Evolutionary conservation across 2,113 vertebrate species (phyloP).

Genomic region (Triplophysa dalaica): DNA sequence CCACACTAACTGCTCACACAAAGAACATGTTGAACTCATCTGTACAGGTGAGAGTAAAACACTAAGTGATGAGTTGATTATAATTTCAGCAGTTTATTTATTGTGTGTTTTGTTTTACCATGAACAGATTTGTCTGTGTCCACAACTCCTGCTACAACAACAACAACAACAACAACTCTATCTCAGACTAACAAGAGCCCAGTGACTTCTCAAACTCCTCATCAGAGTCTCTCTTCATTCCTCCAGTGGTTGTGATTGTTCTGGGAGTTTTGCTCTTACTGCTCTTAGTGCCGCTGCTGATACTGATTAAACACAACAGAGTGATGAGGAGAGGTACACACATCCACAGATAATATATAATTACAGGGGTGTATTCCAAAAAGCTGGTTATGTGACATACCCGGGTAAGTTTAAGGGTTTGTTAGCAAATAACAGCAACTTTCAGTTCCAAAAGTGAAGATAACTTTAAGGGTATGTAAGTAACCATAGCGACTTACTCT

Average conservation of each 20-base stretch:
- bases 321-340: slow-evolving; percentile 16
- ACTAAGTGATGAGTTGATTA: neutral
- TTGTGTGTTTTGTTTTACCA: neutral
- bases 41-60: slow-evolving; percentile 43
- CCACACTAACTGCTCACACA: slow-evolving; percentile 36
- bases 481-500: no score
- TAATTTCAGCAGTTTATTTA: neutral
- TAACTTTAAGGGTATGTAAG: no score
- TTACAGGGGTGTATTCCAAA: no score
- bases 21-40: slow-evolving; percentile 47
- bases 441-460: no score
- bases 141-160: neutral
- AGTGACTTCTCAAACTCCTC: neutral
- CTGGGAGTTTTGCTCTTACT: slow-evolving; percentile 12
- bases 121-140: neutral
- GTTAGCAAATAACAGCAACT: no score
- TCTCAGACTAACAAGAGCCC: neutral
- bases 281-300: slow-evolving; percentile 7
- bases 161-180: neutral
- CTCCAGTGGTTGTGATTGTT: slow-evolving; percentile 1
- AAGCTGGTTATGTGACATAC: no score
- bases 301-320: slow-evolving; percentile 12
- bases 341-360: no score
- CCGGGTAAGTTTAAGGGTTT: no score
- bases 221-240: neutral